These are phyloP conservation scores for Gracilinanus agilis DNA, from an alignment of 2,113 vertebrate species.

Conservation along the genomic window DNA sequence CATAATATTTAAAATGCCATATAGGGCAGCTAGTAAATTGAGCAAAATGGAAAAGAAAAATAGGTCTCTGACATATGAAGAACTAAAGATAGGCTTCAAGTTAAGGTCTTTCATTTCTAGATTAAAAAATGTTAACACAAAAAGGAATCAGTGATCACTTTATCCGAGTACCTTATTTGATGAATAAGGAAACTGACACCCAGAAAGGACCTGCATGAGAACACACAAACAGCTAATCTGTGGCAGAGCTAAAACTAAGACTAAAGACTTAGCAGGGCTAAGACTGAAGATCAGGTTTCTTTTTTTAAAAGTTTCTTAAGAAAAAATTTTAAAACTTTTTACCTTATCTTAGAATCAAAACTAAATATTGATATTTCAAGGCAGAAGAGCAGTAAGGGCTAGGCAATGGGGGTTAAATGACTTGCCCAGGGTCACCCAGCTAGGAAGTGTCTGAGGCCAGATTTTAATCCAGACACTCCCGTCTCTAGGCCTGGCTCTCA, in stretches of 20 bases:
- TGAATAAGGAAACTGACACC: neutral
- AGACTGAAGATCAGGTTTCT: too few relatives aligned
- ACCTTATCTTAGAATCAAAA: too few relatives aligned
- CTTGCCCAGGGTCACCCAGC: too few relatives aligned
- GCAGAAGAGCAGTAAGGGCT: too few relatives aligned
- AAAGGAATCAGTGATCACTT: neutral
- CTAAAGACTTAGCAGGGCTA: too few relatives aligned
- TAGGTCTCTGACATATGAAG: neutral
- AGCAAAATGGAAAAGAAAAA: conserved; percentile 42
- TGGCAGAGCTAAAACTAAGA: neutral
- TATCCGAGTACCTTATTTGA: neutral
- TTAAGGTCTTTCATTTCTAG: neutral
- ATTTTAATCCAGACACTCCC: too few relatives aligned
- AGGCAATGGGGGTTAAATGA: too few relatives aligned
- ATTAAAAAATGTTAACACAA: neutral
- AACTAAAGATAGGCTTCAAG: conserved; percentile 6
- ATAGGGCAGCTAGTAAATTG: neutral
- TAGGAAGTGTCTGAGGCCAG: too few relatives aligned
- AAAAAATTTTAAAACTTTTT: too few relatives aligned
- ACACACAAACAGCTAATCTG: neutral
- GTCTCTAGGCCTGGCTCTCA: too few relatives aligned
- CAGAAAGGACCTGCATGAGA: neutral
- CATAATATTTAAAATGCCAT: neutral
- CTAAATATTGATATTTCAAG: too few relatives aligned
- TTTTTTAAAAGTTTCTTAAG: too few relatives aligned